Evolutionary conservation across 2,113 vertebrate genomes (phyloP), one percentile per base, ranked within the genome.

Genomic region (Bujurquina vittata): DNA sequence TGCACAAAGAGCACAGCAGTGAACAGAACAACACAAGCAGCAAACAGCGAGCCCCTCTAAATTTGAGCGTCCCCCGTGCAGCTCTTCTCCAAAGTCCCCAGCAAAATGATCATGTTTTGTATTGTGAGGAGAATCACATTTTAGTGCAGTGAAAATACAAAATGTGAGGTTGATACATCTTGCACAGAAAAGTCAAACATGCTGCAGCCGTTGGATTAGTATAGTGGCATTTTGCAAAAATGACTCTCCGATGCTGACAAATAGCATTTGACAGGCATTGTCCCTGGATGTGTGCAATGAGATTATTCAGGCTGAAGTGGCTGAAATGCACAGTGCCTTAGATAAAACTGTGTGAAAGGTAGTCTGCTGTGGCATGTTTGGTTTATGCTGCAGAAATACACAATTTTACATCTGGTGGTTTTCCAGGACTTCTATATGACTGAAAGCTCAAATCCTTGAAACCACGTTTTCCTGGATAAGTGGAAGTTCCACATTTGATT

Each of bases 1-100:
- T 81, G 77, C 46, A 86, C 73, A 87, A 81, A 86, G 49, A 46
- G 62, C 60, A 73, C 33, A 62, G 62, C 46, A 33, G 58, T 31
- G 43, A 69, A 29, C 72, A 77, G 58, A 85, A n/a, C 23, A 79
- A 84, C 33, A 74, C 9, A 29, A 80, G 63, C 79, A 83, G 75
- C 75, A 26, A 56, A 56, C 31, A 54, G 26, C n/a, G 26, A 72
- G 18, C 26, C 52, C 78, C 8, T 6, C n/a, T 4, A 63, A 81
- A 15, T 5, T 43, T 33, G 31, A 61, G 26, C 23, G 15, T 69
- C 40, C 26, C 18, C 14, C 9, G 11, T 58, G 57, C 12, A 23
- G 26, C 59, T 77, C 35, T 33, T 49, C 59, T 59, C 52, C n/a
- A 1, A 57, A 76, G 14, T 54, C 26, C 62, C n/a, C 8, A 10